A percentile compares a stretch with the other conserved stretches of the same genome.
Conservation (phyloP, 2,888 invertebrate genomes). For the Megalurothrips usitatus region DNA sequence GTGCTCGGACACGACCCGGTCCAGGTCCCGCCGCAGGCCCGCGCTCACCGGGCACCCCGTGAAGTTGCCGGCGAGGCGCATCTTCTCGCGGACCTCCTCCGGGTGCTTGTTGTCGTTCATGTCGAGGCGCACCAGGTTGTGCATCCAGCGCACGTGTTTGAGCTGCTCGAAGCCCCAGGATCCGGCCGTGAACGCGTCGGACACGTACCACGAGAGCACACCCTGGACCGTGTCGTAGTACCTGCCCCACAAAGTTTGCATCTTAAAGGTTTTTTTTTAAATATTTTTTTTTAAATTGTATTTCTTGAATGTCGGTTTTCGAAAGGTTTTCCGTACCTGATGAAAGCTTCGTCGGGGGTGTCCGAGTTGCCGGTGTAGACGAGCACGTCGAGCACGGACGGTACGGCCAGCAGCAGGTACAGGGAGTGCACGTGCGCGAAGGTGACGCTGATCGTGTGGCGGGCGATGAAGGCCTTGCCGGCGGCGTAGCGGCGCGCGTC, state of each 20-base stretch:
- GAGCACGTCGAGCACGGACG: constrained; percentile 47
- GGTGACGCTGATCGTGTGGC: constrained; percentile 44
- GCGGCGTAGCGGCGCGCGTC: constrained; percentile 47
- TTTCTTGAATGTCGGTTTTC: no score
- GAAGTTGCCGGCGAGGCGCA: constrained; percentile 8
- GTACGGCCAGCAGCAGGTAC: constrained; percentile 46
- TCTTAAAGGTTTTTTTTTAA: no score
- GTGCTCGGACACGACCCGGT: not conserved
- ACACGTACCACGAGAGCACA: constrained; percentile 48
- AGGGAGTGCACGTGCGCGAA: constrained; percentile 47
- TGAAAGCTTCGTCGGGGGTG: constrained; percentile 48
- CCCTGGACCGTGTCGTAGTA: not conserved
- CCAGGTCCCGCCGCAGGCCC: constrained; percentile 3
- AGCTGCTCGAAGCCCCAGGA: constrained; percentile 49
- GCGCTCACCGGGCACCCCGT: not conserved
- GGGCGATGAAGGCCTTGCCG: constrained; percentile 49
- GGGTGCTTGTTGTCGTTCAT: constrained; percentile 33
- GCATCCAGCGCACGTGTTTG: constrained; percentile 47
- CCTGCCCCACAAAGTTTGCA: not conserved
- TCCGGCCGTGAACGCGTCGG: constrained; percentile 49
- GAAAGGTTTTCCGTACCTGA: constrained; percentile 43
- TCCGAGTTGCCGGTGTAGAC: constrained; percentile 50
- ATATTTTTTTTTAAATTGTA: no score
- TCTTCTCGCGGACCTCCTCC: constrained; percentile 28
- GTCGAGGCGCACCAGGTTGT: constrained; percentile 43